Evolutionary conservation across 2,888 invertebrate genomes (phyloP), one percentile per base, ranked within the genome.

Genomic region (Phyllotreta striolata): DNA sequence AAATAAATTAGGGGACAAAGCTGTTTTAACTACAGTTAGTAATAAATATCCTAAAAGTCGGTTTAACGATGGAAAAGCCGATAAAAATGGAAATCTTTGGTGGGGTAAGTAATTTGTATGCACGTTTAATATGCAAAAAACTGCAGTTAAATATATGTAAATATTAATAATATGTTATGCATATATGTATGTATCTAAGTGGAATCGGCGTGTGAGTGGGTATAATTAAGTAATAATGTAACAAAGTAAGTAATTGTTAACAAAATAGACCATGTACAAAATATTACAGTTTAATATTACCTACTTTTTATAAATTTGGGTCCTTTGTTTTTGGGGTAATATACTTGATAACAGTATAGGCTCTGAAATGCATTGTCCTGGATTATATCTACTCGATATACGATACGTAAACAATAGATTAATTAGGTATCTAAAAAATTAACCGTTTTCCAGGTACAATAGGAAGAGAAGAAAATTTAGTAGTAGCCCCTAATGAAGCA

Each of bases 1-100:
- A 52, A 54, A 63, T 34, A 60, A 52, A 39, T 43, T 70, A 7
- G 70, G 68, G 34, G 64, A 35, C 10, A 51, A 66, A 43, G 37
- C 75, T 64, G 69, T 72, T 10, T 66, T 87, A n/a, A 72, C 78
- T 6, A 79, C 81, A 0, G 83, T 86, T 0, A 85, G 86, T 7
- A 69, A 73, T 0, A 78, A 83, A 63, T 83, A 82, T 71, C 82
- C 78, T 1, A 74, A 77, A 8, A 84, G 84, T 68, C 76, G 86
- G 63, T 84, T 87, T 70, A 88, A 88, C 71, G 88, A 88, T 77
- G 87, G 85, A 34, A 88, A 88, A 77, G 87, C 86, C 24, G 87
- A 88, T 72, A 79, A 80, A 14, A 72, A 74, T 24, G 87, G 87
- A 38, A 76, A 86, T 12, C 74, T 87, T 1, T 87, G 86, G 86